Conservation (phyloP, 2,888 invertebrate species). For the Drepanosiphum platanoidis region DNA sequence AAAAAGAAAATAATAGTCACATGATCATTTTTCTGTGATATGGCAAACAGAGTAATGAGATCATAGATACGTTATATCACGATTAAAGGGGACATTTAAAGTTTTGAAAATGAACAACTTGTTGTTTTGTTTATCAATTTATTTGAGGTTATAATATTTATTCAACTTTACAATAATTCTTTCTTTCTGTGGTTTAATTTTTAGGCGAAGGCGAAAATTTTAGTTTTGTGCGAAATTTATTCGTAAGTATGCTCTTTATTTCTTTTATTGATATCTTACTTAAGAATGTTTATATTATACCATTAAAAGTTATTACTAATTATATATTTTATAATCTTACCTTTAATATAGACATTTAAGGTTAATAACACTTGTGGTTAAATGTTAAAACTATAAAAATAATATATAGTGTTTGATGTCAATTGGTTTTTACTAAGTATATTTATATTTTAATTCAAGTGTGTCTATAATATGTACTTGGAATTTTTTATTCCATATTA, state of each 20-base stretch:
- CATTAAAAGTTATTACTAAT: background rate
- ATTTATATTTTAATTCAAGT: background rate
- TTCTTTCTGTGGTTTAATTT: background rate
- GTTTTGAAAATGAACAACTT: constrained; percentile 15
- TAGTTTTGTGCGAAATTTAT: background rate
- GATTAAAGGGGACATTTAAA: constrained; percentile 5
- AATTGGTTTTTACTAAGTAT: background rate
- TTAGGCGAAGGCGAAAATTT: background rate
- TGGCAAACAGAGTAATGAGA: background rate
- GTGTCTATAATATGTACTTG: background rate
- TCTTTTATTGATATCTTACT: background rate
- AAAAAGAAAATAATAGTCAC: background rate
- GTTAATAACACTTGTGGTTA: background rate
- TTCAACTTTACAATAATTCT: background rate
- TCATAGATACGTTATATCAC: background rate
- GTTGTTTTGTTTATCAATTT: background rate
- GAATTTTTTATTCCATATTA: background rate
- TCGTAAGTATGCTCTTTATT: background rate
- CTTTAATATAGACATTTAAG: background rate
- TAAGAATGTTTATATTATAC: no score
- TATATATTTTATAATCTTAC: background rate
- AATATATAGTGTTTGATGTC: no score
- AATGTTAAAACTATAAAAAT: no score
- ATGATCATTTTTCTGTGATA: background rate
- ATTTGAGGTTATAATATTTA: background rate